Evolutionary conservation across 2,113 vertebrate genomes (phyloP).

Genomic region (Jaculus jaculus): DNA sequence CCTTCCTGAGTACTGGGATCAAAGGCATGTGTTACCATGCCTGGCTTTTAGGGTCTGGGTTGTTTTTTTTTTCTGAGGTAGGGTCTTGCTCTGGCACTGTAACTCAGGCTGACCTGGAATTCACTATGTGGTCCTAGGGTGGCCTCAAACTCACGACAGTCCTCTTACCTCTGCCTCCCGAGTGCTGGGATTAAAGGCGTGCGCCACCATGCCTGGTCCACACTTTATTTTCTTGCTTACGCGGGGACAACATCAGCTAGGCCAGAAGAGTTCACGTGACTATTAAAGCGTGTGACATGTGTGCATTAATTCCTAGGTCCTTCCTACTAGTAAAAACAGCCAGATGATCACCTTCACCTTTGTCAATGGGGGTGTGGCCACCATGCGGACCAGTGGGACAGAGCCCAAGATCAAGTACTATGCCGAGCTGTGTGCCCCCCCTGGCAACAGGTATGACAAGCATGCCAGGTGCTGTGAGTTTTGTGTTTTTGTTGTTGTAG

Average conservation of each 20-base stretch:
- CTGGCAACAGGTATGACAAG: conserved; percentile 91
- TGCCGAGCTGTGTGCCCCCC: conserved; percentile 94
- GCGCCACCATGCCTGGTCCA: too few relatives aligned
- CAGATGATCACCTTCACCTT: conserved; percentile 99
- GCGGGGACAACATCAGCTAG: not conserved
- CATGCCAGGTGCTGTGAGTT: rapidly evolving
- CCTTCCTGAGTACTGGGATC: too few relatives aligned
- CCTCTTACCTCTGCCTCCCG: too few relatives aligned
- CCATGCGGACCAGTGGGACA: conserved; percentile 96
- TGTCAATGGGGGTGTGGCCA: conserved; percentile 95
- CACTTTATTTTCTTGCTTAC: conserved; percentile 6
- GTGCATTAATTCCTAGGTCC: conserved; percentile 85
- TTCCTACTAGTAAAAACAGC: conserved; percentile 95
- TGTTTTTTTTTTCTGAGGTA: too few relatives aligned
- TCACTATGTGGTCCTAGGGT: too few relatives aligned
- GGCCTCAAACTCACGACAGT: too few relatives aligned
- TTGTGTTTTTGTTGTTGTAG: too few relatives aligned
- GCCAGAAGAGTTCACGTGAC: not conserved
- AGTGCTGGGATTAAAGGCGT: too few relatives aligned
- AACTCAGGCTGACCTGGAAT: too few relatives aligned
- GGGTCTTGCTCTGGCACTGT: too few relatives aligned
- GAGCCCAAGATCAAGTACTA: conserved; percentile 99
- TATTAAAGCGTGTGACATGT: not conserved
- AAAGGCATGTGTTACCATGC: too few relatives aligned
- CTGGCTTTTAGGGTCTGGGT: too few relatives aligned